Evolutionary conservation across 2,113 vertebrate species (phyloP).

Genomic region (Pandion haliaetus): DNA sequence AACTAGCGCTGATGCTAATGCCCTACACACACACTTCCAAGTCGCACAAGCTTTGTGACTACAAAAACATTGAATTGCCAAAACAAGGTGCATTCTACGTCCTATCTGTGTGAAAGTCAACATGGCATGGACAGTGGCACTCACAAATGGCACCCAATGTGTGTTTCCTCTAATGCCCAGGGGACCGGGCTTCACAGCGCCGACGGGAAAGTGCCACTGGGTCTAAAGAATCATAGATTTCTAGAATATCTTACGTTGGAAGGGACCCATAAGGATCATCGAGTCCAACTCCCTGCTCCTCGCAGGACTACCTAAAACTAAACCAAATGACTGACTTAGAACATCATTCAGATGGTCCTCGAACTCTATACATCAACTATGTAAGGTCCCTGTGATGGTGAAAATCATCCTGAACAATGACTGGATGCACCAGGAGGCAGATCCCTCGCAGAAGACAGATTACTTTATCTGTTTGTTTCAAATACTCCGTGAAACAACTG

Average conservation of each 20-base stretch:
- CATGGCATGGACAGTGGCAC: not conserved
- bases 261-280: not conserved
- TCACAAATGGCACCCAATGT: not conserved
- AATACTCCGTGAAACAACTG: not conserved
- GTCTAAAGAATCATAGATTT: not conserved
- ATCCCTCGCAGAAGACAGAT: not conserved
- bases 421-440: not conserved
- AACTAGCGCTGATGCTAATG: not conserved
- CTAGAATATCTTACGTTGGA: not conserved
- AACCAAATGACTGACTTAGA: not conserved
- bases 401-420: not conserved
- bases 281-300: not conserved
- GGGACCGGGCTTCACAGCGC: not conserved
- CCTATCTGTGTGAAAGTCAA: not conserved
- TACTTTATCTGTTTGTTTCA: not conserved
- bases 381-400: not conserved
- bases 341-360: not conserved
- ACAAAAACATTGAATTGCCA: not conserved
- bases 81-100: not conserved
- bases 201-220: fast-evolving
- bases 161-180: not conserved
- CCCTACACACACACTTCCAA: not conserved
- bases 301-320: not conserved
- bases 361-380: not conserved
- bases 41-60: not conserved